A percentile compares a stretch with the other conserved stretches of the same genome.
phyloP scores from a whole-genome alignment of 2,888 invertebrate species.

The Teleiodes luculella region DNA sequence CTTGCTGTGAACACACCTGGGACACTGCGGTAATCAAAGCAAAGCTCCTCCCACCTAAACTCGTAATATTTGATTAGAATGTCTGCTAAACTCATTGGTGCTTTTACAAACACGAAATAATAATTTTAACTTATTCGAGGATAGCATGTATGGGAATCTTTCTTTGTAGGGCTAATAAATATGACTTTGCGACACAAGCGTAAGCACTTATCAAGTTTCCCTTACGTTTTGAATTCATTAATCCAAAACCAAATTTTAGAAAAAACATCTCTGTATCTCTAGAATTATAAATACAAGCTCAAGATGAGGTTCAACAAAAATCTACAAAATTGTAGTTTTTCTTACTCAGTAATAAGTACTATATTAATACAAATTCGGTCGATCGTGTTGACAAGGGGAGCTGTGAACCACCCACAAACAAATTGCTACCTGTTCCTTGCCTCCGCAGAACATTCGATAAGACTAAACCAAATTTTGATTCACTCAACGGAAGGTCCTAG shows the following conservation, averaged over 20 bases:
- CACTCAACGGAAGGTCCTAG: constrained; percentile 5
- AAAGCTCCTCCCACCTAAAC: background rate
- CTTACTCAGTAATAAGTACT: too few species aligned
- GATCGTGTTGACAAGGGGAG: constrained; percentile 39
- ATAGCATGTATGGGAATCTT: too few species aligned
- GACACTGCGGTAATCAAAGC: constrained; percentile 19
- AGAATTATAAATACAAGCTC: too few species aligned
- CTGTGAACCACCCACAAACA: constrained; percentile 43
- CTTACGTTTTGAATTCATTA: too few species aligned
- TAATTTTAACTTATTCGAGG: background rate
- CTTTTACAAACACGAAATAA: too few species aligned
- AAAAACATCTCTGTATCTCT: too few species aligned
- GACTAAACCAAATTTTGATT: constrained; percentile 8
- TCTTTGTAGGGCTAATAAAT: too few species aligned
- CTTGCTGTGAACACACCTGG: constrained; percentile 23
- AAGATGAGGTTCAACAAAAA: too few species aligned
- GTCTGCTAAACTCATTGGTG: background rate
- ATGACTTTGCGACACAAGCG: too few species aligned
- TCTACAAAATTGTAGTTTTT: too few species aligned
- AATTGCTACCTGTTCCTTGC: constrained; percentile 25
- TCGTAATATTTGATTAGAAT: constrained; percentile 8
- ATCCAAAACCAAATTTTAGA: too few species aligned
- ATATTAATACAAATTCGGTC: background rate
- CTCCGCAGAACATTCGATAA: constrained; percentile 34
- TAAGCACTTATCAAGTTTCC: too few species aligned